Base-by-base conservation (phyloP, 2,113 vertebrate genomes). In the Pituophis catenifer region DNA sequence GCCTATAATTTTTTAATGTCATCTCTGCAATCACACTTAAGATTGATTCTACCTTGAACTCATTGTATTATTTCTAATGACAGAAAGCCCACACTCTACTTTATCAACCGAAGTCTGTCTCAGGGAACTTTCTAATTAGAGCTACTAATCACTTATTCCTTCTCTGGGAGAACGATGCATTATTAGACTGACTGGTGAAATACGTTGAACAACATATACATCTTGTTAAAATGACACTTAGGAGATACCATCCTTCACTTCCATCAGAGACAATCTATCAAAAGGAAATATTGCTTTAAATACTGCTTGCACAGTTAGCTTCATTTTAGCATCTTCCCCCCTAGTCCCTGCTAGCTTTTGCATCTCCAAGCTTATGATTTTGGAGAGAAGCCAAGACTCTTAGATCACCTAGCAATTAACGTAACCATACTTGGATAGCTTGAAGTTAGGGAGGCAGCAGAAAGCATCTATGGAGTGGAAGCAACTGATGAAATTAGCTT, bases 71-170 rank as follows among this genome's bases (percentile, higher is more conserved):
- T 96, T 96, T 94, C 95, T 96, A 96, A 97, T 95, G 96, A 96
- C 96, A 94, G 95, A 95, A 96, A 94, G 92, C 95, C 95, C 94
- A 89, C 38, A 75, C 88, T 0, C 2, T 90, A 95, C 94, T 95
- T 96, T 95, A 97, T 97, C 96, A 97, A 95, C 88, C 75, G 95
- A 96, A 96, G 92, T 96, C 96, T 96, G 95, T 96, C 95, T 97
- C 93, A 86, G 96, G 96, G 96, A 97, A 96, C 97, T 97, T 97
- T 97, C 97, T 97, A 97, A 98, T 97, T 97, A 97, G 97, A 96
- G 94, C 96, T 97, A 96, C 97, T 98, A 96, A 97, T 98, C 97
- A 97, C 96, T 96, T 96, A 95, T 95, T 97, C 96, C 95, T 96
- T 95, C 96, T 96, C 94, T 81, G 93, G 89, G 91, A 96, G 93